Conservation (phyloP, 2,888 invertebrate species). For the Drosophila lacicola region DNA sequence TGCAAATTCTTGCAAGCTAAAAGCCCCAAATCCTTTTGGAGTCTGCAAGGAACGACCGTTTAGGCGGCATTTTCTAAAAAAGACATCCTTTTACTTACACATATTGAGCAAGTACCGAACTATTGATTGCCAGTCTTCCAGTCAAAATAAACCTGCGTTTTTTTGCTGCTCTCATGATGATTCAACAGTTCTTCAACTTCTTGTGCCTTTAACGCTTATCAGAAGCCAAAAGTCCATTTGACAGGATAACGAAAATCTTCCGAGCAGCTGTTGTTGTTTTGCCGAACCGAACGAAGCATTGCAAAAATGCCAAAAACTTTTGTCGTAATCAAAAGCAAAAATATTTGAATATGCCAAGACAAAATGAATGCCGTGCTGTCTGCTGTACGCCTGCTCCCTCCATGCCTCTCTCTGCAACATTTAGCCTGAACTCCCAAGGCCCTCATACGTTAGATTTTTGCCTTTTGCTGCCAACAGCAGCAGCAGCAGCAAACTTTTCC, state of each 20-base stretch:
- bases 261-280: slow-evolving; percentile 4
- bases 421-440: slow-evolving; percentile 13
- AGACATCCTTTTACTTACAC: background rate
- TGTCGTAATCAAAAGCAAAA: slow-evolving; percentile 76
- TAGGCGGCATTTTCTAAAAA: background rate
- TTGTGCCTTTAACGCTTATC: slow-evolving; percentile 45
- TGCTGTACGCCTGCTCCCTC: background rate
- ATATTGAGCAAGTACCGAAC: background rate
- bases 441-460: slow-evolving; percentile 24
- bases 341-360: slow-evolving; percentile 75
- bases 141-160: background rate
- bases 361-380: slow-evolving; percentile 64
- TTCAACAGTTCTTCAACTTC: slow-evolving; percentile 11
- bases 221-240: slow-evolving; percentile 48
- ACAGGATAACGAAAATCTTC: slow-evolving; percentile 22
- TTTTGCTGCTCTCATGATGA: slow-evolving; percentile 3
- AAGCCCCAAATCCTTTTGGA: background rate
- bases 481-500: slow-evolving; percentile 59
- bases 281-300: slow-evolving; percentile 15
- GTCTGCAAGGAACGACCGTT: background rate
- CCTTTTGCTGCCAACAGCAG: slow-evolving; percentile 51
- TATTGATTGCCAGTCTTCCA: background rate
- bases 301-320: slow-evolving; percentile 66
- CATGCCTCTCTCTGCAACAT: background rate
- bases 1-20: too few relatives aligned